phyloP scores from a whole-genome alignment of 2,888 invertebrate species.

The Papilio gigon region DNA sequence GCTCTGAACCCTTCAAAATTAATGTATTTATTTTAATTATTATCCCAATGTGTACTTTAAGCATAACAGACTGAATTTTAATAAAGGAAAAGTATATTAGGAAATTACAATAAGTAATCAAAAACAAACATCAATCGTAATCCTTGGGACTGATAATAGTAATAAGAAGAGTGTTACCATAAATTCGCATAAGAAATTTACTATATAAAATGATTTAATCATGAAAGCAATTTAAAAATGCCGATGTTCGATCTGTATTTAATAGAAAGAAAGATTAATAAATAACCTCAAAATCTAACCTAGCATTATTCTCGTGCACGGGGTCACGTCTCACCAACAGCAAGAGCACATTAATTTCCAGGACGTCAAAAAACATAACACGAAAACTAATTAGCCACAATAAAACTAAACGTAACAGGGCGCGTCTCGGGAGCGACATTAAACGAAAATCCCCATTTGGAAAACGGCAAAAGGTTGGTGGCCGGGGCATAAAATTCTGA shows the following conservation, averaged over 20 bases:
- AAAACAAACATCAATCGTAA: background rate
- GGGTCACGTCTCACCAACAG: constrained; percentile 23
- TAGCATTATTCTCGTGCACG: background rate
- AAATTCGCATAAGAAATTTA: no score
- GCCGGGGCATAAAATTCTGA: constrained; percentile 69
- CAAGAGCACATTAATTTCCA: constrained; percentile 48
- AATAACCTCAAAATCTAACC: background rate
- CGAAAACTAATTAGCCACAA: constrained; percentile 74
- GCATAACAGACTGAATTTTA: background rate
- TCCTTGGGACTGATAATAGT: no score
- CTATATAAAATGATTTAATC: background rate
- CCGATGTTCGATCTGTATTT: background rate
- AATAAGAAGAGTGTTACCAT: no score
- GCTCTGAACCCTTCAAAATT: constrained; percentile 33
- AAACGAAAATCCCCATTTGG: constrained; percentile 67
- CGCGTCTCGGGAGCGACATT: constrained; percentile 69
- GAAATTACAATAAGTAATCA: background rate
- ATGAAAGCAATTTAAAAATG: background rate
- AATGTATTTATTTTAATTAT: constrained; percentile 40
- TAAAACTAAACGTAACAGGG: constrained; percentile 60
- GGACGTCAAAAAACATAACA: constrained; percentile 48
- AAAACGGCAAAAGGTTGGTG: constrained; percentile 69
- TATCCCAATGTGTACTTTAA: background rate
- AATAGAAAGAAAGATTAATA: background rate
- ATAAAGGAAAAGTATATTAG: background rate